phyloP scores from a whole-genome alignment of 2,888 invertebrate genomes.

The Euzetes globulus region DNA sequence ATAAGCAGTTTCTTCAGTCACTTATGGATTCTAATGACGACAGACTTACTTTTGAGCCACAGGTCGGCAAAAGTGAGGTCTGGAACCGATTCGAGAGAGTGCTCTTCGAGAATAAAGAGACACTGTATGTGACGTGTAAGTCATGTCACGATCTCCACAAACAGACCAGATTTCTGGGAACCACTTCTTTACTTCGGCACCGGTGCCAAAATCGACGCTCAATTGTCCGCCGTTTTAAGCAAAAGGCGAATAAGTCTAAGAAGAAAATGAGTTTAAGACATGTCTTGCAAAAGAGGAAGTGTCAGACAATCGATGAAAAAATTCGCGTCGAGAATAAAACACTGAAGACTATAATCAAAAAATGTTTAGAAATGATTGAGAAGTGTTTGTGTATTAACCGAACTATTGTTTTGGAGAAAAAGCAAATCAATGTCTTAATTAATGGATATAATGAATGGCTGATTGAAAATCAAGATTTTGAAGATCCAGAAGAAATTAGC shows the following conservation, averaged over 20 bases:
- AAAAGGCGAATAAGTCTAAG: neutral
- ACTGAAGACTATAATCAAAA: slow-evolving; percentile 5
- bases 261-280: neutral
- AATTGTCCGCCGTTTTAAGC: neutral
- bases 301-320: neutral
- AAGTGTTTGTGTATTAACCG: slow-evolving; percentile 10
- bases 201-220: neutral
- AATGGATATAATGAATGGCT: slow-evolving; percentile 19
- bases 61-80: neutral
- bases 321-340: slow-evolving; percentile 7
- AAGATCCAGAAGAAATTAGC: neutral
- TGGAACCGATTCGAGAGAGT: slow-evolving; percentile 7
- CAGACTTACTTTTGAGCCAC: slow-evolving; percentile 1
- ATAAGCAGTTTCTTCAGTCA: neutral
- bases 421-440: slow-evolving; percentile 18
- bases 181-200: neutral
- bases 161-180: neutral
- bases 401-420: neutral
- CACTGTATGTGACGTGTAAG: slow-evolving; percentile 7
- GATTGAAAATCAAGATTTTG: slow-evolving; percentile 1
- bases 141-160: neutral
- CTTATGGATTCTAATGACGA: neutral
- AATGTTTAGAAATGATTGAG: slow-evolving; percentile 13
- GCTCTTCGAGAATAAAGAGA: neutral
- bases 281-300: neutral